Conservation (phyloP, 1,140 invertebrate species). For the Megalonaias nervosa region DNA sequence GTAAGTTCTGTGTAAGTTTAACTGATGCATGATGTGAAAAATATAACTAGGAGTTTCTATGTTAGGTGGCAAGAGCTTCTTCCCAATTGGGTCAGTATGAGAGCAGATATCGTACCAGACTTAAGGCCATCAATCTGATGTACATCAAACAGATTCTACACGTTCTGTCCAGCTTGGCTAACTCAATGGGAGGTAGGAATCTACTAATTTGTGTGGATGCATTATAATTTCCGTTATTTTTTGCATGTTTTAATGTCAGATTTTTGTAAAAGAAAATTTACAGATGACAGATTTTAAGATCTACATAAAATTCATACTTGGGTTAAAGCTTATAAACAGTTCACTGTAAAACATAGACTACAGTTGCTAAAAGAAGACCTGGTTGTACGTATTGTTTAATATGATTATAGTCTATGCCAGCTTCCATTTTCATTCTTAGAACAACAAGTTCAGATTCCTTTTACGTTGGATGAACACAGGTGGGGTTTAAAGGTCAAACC, state of each 20-base stretch:
- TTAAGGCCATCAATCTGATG: constrained; percentile 88
- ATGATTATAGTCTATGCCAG: not conserved
- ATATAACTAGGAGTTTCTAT: too few species aligned
- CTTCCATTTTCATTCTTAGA: not conserved
- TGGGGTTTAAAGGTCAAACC: too few species aligned
- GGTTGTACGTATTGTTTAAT: too few species aligned
- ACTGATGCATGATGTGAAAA: too few species aligned
- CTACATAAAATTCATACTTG: too few species aligned
- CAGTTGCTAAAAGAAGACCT: too few species aligned
- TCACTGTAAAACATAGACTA: constrained; percentile 7
- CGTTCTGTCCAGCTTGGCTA: constrained; percentile 83
- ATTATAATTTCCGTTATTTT: not conserved
- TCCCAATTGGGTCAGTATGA: constrained; percentile 84
- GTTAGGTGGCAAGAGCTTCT: constrained; percentile 76
- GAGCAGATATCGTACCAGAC: constrained; percentile 82
- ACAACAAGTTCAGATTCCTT: not conserved
- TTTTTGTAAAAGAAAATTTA: not conserved
- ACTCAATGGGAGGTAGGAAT: constrained; percentile 74
- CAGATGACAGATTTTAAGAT: too few species aligned
- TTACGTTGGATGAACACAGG: too few species aligned
- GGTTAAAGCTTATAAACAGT: too few species aligned
- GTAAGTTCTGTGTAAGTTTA: too few species aligned
- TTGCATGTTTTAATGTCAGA: not conserved
- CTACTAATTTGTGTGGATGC: not conserved
- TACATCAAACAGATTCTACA: constrained; percentile 90